phyloP scores from a whole-genome alignment of 2,888 invertebrate species.

The Drosophila dives region DNA sequence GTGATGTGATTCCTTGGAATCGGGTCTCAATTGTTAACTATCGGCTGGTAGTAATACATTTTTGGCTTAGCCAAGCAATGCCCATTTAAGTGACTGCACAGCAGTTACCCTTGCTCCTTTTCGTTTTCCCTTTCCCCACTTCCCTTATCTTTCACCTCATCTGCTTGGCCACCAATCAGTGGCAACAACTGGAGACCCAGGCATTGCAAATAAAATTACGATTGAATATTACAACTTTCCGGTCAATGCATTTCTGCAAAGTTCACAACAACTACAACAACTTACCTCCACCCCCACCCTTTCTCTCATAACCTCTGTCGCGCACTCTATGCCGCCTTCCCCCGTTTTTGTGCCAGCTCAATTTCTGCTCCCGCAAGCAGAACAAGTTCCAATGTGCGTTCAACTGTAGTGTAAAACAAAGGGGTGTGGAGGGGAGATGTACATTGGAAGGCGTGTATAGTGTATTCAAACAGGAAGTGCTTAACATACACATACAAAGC shows the following conservation, averaged over 20 bases:
- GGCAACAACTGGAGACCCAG: constrained; percentile 22
- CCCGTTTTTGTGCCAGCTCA: constrained; percentile 11
- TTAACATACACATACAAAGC: constrained; percentile 8
- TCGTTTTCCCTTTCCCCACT: background rate
- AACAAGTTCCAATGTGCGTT: constrained; percentile 77
- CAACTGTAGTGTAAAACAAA: constrained; percentile 70
- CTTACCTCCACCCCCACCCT: background rate
- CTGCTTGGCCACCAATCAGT: constrained; percentile 31
- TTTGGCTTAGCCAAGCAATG: constrained; percentile 66
- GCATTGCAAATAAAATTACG: constrained; percentile 73
- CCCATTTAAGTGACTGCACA: constrained; percentile 65
- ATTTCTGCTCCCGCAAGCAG: constrained; percentile 75
- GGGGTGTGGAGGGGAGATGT: background rate
- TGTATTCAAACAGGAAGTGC: constrained; percentile 68
- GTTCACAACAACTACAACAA: constrained; percentile 64
- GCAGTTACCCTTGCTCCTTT: background rate
- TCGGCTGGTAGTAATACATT: constrained; percentile 61
- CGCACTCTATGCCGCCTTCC: background rate
- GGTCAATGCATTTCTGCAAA: constrained; percentile 79
- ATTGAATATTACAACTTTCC: constrained; percentile 80
- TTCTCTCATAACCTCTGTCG: background rate
- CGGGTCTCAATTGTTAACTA: constrained; percentile 53
- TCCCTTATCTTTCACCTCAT: background rate
- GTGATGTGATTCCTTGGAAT: constrained; percentile 24
- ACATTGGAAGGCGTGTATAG: constrained; percentile 37